Percentiles rank a stretch among this genome's conserved stretches.
These are phyloP conservation scores for Rhinichthys klamathensis DNA, from an alignment of 2,113 vertebrate genomes.

Conservation along the genomic window DNA sequence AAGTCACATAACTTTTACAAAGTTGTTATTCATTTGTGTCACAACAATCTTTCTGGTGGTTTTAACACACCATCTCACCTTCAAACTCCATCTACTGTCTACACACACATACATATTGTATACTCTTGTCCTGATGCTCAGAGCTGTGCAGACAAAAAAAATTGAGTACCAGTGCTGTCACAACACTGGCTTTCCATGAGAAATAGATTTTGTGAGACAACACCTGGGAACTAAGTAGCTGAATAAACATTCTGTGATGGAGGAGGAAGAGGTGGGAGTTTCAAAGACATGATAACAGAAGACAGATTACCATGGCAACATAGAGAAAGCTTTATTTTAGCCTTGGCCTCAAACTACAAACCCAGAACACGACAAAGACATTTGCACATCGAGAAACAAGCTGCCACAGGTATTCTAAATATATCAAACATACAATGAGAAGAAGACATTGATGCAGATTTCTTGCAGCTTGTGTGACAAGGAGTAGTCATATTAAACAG, in stretches of 20 bases:
- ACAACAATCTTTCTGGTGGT: neutral
- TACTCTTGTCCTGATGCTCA: neutral
- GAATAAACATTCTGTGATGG: constrained; percentile 25
- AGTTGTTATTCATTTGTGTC: neutral
- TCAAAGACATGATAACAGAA: constrained; percentile 34
- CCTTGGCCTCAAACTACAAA: constrained; percentile 40
- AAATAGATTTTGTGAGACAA: constrained; percentile 17
- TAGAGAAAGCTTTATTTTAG: constrained; percentile 48
- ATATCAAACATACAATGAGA: constrained; percentile 3
- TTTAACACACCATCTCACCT: neutral
- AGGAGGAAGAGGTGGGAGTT: constrained; percentile 8
- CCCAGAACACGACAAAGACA: constrained; percentile 15
- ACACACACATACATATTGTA: neutral
- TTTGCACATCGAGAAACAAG: constrained; percentile 32
- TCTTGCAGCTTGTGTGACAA: neutral
- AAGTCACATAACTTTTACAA: neutral
- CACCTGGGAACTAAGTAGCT: constrained; percentile 8
- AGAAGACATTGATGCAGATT: neutral
- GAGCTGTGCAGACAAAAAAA: neutral
- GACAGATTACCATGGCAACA: constrained; percentile 20
- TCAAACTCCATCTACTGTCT: neutral
- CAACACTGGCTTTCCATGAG: constrained; percentile 7
- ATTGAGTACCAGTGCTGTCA: neutral
- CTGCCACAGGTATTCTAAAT: no score
- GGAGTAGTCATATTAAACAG: constrained; percentile 7